Percentiles rank a stretch among this genome's conserved stretches.
These are phyloP conservation scores for Lacanobia oleracea DNA, from an alignment of 2,888 invertebrate genomes.

Conservation along the genomic window DNA sequence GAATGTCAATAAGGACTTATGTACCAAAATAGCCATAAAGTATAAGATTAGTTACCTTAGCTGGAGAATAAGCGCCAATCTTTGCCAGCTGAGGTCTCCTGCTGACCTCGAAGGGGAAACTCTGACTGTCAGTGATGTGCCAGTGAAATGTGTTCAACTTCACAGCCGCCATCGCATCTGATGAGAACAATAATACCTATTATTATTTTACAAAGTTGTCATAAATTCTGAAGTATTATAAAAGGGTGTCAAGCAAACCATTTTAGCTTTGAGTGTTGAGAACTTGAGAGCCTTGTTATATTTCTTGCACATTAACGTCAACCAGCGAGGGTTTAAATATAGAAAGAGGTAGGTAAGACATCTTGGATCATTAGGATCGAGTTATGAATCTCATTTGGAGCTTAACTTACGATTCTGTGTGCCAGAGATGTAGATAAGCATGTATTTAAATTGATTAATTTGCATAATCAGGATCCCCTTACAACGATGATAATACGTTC, in stretches of 20 bases:
- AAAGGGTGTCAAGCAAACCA: not conserved
- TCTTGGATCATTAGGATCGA: not conserved
- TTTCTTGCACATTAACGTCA: not conserved
- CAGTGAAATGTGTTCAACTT: conserved; percentile 98
- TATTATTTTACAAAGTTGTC: not conserved
- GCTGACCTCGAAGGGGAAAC: conserved; percentile 96
- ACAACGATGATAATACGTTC: not conserved
- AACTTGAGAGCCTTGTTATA: not conserved
- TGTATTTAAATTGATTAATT: conserved; percentile 13
- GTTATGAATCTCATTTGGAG: not conserved
- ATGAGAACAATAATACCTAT: conserved; percentile 8
- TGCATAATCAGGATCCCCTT: conserved; percentile 19
- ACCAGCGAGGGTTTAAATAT: not conserved
- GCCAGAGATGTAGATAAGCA: conserved; percentile 12
- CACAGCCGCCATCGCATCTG: conserved; percentile 96
- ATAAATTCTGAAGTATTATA: not conserved
- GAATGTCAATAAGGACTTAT: not conserved
- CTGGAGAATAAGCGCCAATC: conserved; percentile 94
- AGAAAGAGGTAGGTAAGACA: too few species aligned
- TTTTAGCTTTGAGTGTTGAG: not conserved
- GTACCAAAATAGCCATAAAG: not conserved
- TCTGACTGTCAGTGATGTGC: conserved; percentile 98
- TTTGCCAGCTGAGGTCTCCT: conserved; percentile 93
- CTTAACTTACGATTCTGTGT: not conserved
- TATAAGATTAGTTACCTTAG: conserved; percentile 89